Base-by-base conservation (phyloP, 2,888 invertebrate genomes). In the Polylopha cassiicola region DNA sequence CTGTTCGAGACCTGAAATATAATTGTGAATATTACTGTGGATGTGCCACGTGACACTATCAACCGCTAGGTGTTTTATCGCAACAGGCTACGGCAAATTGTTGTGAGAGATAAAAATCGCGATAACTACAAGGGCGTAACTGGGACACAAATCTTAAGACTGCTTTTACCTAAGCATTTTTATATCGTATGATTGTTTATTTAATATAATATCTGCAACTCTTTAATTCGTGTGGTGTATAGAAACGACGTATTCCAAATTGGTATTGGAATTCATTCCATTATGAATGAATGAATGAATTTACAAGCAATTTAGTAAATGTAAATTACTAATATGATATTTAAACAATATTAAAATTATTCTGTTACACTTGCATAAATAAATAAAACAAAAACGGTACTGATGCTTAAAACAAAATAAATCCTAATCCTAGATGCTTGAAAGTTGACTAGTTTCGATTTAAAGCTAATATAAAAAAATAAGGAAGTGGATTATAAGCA, bases 51-150 rank as follows among this genome's bases (percentile, higher is more conserved):
- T 78, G 74, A 76, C 60, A 62, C 53, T 61, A 63, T 70, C 62
- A 53, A 61, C 51, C 50, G 48, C 60, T 49, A 51, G 50, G 41
- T 52, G 46, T 55, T 70, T 75, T 79, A 79, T 81, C 77, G 48
- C 59, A 58, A 62, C 53, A 61, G 66, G 61, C 62, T 79, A 78
- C 79, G 78, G 76, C 66, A 70, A 65, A 67, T 70, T 68, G 58
- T 65, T 69, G 58, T 56, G 71, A 68, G 45, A 66, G 77, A 80
- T 79, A 81, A 80, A 71, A 69, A 61, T 61, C 50, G 59, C 68
- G 79, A 81, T 79, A 81, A 59, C 61, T 63, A 58, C 58, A 73
- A 74, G 75, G 75, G 73, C 73, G 66, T 66, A 61, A 61, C 65
- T 60, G 50, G 54, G 44, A 51, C 53, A 48, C 45, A 44, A 34